Percentiles rank a stretch among this genome's conserved stretches.
These are phyloP conservation scores for Dendroctonus ponderosae DNA, from an alignment of 1,140 invertebrate genomes.

Conservation along the genomic window DNA sequence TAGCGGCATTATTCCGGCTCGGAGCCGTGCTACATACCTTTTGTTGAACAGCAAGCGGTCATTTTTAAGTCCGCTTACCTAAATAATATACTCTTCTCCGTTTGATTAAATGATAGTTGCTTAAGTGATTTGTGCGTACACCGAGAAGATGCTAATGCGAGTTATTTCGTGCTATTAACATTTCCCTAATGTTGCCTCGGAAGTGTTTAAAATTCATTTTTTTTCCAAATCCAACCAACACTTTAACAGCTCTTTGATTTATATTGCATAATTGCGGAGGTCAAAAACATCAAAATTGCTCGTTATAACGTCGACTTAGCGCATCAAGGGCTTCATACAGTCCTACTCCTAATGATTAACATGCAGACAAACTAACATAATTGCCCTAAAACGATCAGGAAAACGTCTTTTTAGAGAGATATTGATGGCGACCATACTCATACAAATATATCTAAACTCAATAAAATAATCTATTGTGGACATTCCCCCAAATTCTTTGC, in stretches of 20 bases:
- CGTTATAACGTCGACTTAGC: background rate
- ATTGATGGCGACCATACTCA: no score
- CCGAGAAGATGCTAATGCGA: conserved; percentile 38
- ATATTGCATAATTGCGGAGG: conserved; percentile 6
- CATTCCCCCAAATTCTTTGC: no score
- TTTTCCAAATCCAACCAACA: background rate
- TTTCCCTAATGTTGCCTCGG: conserved; percentile 21
- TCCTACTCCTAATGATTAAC: no score
- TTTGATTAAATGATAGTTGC: conserved; percentile 40
- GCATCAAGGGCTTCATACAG: background rate
- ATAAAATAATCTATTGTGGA: no score
- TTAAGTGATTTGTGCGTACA: conserved; percentile 40
- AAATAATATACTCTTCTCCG: conserved; percentile 40
- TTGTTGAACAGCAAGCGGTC: conserved; percentile 42
- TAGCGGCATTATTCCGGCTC: conserved; percentile 47
- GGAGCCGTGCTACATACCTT: conserved; percentile 43
- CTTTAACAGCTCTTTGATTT: conserved; percentile 17
- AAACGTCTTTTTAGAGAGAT: no score
- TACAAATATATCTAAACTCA: no score
- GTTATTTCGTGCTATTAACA: conserved; percentile 37
- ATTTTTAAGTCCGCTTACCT: conserved; percentile 43
- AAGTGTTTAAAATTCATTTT: conserved; percentile 13
- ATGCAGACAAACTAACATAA: no score
- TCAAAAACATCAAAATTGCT: background rate
- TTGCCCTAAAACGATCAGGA: no score